These are phyloP conservation scores for Lasioglossum morio DNA, from an alignment of 2,888 invertebrate genomes.

Conservation along the genomic window DNA sequence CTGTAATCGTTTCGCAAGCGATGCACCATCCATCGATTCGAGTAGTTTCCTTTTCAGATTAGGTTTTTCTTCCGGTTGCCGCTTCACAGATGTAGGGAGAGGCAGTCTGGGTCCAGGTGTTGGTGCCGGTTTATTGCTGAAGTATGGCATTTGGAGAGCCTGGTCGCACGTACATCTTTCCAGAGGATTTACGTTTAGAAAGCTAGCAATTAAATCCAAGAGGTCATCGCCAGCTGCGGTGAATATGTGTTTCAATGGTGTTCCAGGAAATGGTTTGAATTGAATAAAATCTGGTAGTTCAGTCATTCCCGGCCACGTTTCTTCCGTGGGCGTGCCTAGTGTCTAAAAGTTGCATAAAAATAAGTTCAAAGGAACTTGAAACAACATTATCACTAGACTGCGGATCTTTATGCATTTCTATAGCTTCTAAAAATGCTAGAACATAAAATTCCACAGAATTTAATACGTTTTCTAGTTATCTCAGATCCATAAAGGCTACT, in stretches of 20 bases:
- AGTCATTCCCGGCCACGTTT: constrained; percentile 95
- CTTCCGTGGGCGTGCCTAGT: constrained; percentile 96
- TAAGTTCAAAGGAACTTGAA: neutral
- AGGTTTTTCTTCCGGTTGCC: constrained; percentile 88
- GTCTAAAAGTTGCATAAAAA: constrained; percentile 73
- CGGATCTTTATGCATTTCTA: too few relatives aligned
- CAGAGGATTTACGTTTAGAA: constrained; percentile 93
- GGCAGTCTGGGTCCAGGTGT: constrained; percentile 94
- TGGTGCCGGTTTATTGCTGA: constrained; percentile 95
- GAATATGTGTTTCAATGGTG: constrained; percentile 96
- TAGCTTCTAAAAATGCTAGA: too few relatives aligned
- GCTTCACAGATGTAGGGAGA: constrained; percentile 89
- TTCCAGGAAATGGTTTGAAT: constrained; percentile 94
- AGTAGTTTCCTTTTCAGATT: constrained; percentile 91
- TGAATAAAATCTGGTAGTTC: constrained; percentile 95
- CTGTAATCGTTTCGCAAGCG: constrained; percentile 89
- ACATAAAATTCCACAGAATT: too few relatives aligned
- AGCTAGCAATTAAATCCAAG: constrained; percentile 90
- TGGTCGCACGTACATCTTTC: constrained; percentile 93
- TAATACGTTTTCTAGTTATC: too few relatives aligned
- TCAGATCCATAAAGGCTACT: too few relatives aligned
- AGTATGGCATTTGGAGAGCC: constrained; percentile 95
- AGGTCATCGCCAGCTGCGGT: constrained; percentile 98
- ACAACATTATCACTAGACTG: neutral
- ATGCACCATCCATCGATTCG: constrained; percentile 89